Percentiles rank a stretch among this genome's conserved stretches.
Conservation (phyloP, 2,888 invertebrate genomes). For the Pandemis cinnamomeana region DNA sequence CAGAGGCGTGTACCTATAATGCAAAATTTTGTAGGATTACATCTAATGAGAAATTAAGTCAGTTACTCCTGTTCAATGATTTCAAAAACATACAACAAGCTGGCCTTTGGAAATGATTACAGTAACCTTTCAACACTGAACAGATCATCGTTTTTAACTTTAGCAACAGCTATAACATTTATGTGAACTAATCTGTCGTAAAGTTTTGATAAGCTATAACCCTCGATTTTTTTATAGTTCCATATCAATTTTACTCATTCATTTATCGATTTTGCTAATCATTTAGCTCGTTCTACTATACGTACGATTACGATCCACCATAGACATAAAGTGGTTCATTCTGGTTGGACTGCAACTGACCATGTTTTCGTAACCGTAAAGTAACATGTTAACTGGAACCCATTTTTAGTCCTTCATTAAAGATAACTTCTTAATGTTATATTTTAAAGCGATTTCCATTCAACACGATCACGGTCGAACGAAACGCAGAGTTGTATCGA, state of each 20-base stretch:
- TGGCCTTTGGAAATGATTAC: conserved; percentile 32
- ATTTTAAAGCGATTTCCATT: too few relatives aligned
- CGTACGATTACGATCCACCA: not conserved
- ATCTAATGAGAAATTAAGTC: conserved; percentile 23
- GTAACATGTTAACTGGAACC: not conserved
- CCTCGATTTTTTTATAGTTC: conserved; percentile 31
- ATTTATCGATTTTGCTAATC: conserved; percentile 24
- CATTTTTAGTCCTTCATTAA: too few relatives aligned
- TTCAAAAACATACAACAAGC: conserved; percentile 29
- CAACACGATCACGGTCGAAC: too few relatives aligned
- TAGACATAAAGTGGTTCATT: not conserved
- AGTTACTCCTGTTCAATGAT: conserved; percentile 15
- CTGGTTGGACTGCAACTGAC: not conserved
- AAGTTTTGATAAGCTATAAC: conserved; percentile 25
- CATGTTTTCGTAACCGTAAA: not conserved
- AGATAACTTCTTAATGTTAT: too few relatives aligned
- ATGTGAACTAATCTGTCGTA: conserved; percentile 20
- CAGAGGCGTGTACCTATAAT: not conserved
- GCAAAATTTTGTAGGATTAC: not conserved
- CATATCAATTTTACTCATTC: conserved; percentile 17
- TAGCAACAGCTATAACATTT: conserved; percentile 25
- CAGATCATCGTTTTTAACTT: conserved; percentile 28
- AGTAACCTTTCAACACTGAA: conserved; percentile 28
- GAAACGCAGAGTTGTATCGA: not conserved
- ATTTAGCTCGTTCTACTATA: not conserved